Percentiles rank a stretch among this genome's conserved stretches.
These are phyloP conservation scores for Hipposideros armiger DNA, from an alignment of 2,113 vertebrate species.

Conservation along the genomic window DNA sequence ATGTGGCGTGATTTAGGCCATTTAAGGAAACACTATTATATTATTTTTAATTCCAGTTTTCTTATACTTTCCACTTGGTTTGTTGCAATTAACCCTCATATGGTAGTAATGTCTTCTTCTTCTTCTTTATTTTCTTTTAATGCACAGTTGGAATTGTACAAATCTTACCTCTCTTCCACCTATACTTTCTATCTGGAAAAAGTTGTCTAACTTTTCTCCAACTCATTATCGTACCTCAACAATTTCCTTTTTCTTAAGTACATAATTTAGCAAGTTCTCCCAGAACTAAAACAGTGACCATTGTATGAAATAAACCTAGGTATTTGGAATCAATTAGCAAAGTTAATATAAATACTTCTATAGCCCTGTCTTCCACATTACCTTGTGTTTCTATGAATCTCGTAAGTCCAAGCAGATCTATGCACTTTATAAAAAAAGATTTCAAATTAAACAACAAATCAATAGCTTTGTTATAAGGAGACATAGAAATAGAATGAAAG, in stretches of 20 bases:
- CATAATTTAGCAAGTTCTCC: background rate
- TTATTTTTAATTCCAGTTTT: background rate
- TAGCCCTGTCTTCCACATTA: background rate
- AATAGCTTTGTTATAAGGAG: background rate
- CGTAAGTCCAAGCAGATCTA: background rate
- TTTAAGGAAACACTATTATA: slow-evolving; percentile 1
- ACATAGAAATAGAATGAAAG: background rate
- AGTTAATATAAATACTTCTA: background rate
- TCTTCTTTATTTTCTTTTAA: background rate
- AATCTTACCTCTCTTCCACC: background rate
- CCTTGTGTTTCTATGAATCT: background rate
- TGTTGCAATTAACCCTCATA: background rate
- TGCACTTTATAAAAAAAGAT: background rate
- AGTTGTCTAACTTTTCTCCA: background rate
- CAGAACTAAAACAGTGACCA: background rate
- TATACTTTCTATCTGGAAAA: background rate
- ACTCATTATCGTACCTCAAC: background rate
- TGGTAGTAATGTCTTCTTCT: background rate
- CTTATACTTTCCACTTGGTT: background rate
- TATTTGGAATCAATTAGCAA: background rate
- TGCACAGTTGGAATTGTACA: background rate
- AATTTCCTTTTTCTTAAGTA: background rate
- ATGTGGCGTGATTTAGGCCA: background rate
- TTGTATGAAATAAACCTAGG: background rate
- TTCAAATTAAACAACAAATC: background rate